Evolutionary conservation across 2,113 vertebrate species (phyloP), one percentile per base, ranked within the genome.

Genomic region (Apaloderma vittatum): DNA sequence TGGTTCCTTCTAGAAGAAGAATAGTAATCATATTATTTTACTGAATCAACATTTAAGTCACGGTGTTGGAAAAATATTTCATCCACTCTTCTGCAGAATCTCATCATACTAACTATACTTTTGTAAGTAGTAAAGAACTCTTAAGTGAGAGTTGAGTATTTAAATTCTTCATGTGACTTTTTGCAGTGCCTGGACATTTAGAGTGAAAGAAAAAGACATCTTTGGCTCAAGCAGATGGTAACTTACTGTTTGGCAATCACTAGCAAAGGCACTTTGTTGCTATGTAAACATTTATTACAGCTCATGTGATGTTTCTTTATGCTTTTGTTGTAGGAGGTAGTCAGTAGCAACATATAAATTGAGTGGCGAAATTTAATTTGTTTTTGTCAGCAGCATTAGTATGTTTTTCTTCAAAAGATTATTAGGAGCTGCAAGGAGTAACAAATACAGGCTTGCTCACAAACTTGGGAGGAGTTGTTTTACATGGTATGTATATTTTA

Each of bases 151-250:
- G 32, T 6, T 78, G 52, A 96, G 86, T 90, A 89, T 46, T 91
- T 89, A 57, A 59, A 40, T 81, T 94, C 34, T 46, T 92, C 94
- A 95, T 73, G 61, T 94, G 87, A 95, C 81, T 82, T 85, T 74
- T 54, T 78, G 45, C 77, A 94, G 30, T 85, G 45, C 77, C 46
- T 76, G 62, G 51, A 58, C 49, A 20, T 68, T 58, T 54, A 65
- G 62, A 79, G n/a, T 2, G 7, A 62, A 94, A 82, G 34, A 61
- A 87, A 88, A 71, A 37, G 66, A 27, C 55, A 3, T 14, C 3
- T 63, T 91, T 79, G 43, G 49, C 58, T 88, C 40, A 83, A 85
- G 70, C 70, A 89, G 70, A 57, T 93, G 51, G 79, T 58, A 87
- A 63, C 18, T 86, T 52, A 59, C 79, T 93, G n/a, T 51, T 66